These are phyloP conservation scores for Patiria miniata DNA, from an alignment of 35 echinoderm and acorn worm species.

Conservation along the genomic window DNA sequence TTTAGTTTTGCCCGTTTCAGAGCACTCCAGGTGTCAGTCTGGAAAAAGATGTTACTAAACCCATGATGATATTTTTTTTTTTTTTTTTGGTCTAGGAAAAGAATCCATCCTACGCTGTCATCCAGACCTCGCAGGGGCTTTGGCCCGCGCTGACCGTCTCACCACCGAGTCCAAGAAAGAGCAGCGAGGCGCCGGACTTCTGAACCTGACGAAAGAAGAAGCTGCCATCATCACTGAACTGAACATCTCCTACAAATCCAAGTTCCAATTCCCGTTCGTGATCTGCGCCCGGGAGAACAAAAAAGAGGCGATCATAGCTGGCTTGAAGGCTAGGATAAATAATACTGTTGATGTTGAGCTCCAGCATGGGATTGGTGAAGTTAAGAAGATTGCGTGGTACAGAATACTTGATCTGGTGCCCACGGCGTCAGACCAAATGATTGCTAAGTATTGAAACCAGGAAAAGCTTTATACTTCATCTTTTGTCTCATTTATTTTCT, in stretches of 20 bases:
- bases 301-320: slow-evolving; percentile 42
- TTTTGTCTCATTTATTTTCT: no score
- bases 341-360: slow-evolving; percentile 39
- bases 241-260: slow-evolving; percentile 46
- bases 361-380: slow-evolving; percentile 45
- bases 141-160: slow-evolving; percentile 41
- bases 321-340: slow-evolving; percentile 34
- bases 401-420: slow-evolving; percentile 31
- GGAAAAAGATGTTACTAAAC: no score
- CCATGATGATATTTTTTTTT: background rate
- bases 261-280: slow-evolving; percentile 71
- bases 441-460: background rate
- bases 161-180: slow-evolving; percentile 54
- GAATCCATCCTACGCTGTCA: slow-evolving; percentile 54
- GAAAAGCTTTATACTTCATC: no score
- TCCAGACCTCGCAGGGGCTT: slow-evolving; percentile 57
- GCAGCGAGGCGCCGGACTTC: slow-evolving; percentile 44
- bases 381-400: slow-evolving; percentile 71
- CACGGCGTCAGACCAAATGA: background rate
- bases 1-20: no score
- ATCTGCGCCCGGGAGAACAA: slow-evolving; percentile 73
- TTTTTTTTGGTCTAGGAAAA: slow-evolving; percentile 38
- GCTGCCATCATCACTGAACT: slow-evolving; percentile 20
- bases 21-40: no score
- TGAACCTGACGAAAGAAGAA: slow-evolving; percentile 43